Conservation (phyloP, 1,140 invertebrate genomes). For the Drosophila erecta region DNA sequence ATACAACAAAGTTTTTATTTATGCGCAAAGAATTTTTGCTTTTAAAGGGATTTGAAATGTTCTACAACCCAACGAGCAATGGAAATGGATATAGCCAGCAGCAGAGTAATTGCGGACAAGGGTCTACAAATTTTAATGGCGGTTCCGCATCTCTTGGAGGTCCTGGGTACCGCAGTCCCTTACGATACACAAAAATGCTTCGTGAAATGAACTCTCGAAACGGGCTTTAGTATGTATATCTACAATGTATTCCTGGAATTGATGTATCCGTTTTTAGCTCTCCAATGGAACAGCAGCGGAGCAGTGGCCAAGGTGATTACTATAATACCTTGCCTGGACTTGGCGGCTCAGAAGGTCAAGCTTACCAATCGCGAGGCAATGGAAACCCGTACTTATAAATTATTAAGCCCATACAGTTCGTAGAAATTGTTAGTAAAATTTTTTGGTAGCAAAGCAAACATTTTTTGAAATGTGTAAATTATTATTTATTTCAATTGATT, state of each 20-base stretch:
- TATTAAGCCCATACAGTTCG: neutral
- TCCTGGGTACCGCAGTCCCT: slow-evolving; percentile 61
- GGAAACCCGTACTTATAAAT: slow-evolving; percentile 44
- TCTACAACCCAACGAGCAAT: slow-evolving; percentile 19
- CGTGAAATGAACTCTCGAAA: slow-evolving; percentile 72
- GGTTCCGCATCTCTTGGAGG: slow-evolving; percentile 55
- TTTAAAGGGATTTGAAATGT: slow-evolving; percentile 33
- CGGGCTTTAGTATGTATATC: slow-evolving; percentile 56
- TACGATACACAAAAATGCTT: slow-evolving; percentile 57
- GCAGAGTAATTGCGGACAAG: slow-evolving; percentile 37
- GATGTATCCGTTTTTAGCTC: slow-evolving; percentile 20
- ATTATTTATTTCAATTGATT: no score
- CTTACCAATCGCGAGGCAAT: slow-evolving; percentile 25
- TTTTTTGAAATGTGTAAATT: no score
- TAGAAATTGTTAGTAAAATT: neutral
- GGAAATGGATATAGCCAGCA: slow-evolving; percentile 25
- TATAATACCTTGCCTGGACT: slow-evolving; percentile 61
- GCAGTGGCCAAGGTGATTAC: slow-evolving; percentile 61
- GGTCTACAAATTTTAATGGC: slow-evolving; percentile 30
- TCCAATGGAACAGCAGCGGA: slow-evolving; percentile 49
- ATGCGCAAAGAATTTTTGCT: no score
- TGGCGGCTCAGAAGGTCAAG: slow-evolving; percentile 53
- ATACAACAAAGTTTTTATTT: accelerated
- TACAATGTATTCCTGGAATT: no score
- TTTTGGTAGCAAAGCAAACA: no score